These are phyloP conservation scores for Oscheius myriophilus DNA, from an alignment of 2,888 invertebrate species.

Conservation along the genomic window DNA sequence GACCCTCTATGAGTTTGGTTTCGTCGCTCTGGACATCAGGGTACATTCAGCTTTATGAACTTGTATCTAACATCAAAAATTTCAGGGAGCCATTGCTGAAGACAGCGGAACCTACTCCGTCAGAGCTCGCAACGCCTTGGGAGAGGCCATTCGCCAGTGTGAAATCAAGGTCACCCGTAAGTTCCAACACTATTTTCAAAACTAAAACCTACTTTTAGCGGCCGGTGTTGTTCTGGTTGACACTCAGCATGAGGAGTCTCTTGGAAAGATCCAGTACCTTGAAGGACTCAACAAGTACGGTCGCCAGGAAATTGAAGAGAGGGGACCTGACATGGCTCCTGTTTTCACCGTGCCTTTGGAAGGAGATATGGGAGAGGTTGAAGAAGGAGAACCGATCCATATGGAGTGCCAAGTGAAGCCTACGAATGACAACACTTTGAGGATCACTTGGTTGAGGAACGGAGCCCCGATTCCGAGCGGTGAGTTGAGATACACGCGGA, in stretches of 20 bases:
- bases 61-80: not conserved
- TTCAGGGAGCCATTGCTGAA: slow-evolving; percentile 80
- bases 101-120: slow-evolving; percentile 93
- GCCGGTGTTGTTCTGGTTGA: slow-evolving; percentile 61
- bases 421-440: slow-evolving; percentile 89
- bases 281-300: slow-evolving; percentile 75
- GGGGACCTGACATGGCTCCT: slow-evolving; percentile 60
- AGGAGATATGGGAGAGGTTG: slow-evolving; percentile 73
- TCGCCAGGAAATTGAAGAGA: slow-evolving; percentile 62
- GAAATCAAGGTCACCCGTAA: slow-evolving; percentile 57
- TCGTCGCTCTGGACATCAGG: slow-evolving; percentile 75
- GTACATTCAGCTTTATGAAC: not conserved
- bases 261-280: slow-evolving; percentile 71
- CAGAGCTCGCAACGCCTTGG: slow-evolving; percentile 61
- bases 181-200: not conserved
- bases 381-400: slow-evolving; percentile 83
- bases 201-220: slow-evolving; percentile 39
- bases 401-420: slow-evolving; percentile 95
- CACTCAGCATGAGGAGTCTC: slow-evolving; percentile 69
- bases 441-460: slow-evolving; percentile 88
- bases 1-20: slow-evolving; percentile 82
- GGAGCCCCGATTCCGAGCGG: slow-evolving; percentile 90
- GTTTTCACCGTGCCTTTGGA: slow-evolving; percentile 56
- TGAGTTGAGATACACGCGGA: slow-evolving; percentile 69
- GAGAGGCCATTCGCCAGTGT: slow-evolving; percentile 62